These are phyloP conservation scores for Setophaga petechia DNA, from an alignment of 2,113 vertebrate species.

Conservation along the genomic window DNA sequence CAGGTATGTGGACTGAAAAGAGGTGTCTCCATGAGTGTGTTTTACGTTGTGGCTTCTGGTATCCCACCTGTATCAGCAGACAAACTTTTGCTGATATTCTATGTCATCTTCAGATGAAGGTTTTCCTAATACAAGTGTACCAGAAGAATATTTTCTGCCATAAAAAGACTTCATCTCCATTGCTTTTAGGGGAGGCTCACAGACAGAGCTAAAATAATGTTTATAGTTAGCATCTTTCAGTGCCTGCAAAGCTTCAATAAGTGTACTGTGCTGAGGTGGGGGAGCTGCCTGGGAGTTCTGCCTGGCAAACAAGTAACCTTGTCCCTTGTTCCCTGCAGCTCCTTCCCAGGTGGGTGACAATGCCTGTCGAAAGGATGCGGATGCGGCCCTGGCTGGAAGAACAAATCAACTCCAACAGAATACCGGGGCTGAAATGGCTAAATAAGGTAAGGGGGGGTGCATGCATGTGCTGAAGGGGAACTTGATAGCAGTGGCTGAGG, in stretches of 20 bases:
- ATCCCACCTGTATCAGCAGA: not conserved
- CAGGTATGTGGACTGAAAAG: not conserved
- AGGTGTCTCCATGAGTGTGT: not conserved
- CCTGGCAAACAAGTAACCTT: not conserved
- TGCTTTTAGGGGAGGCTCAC: not conserved
- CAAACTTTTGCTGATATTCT: not conserved
- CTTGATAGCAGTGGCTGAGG: not conserved
- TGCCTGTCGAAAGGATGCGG: slow-evolving; percentile 98
- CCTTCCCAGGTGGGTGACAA: slow-evolving; percentile 71
- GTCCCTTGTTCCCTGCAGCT: slow-evolving; percentile 37
- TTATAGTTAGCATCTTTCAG: not conserved
- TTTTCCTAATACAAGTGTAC: not conserved
- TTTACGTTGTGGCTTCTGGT: not conserved
- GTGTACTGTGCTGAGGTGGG: not conserved
- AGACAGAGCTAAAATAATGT: not conserved
- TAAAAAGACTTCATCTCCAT: not conserved
- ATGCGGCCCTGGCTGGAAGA: slow-evolving; percentile 98
- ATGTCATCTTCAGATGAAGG: not conserved
- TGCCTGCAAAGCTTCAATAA: not conserved
- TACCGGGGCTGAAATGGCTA: slow-evolving; percentile 95
- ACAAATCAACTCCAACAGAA: slow-evolving; percentile 92
- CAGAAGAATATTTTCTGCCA: not conserved
- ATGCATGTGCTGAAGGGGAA: not conserved
- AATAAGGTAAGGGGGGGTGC: slow-evolving; percentile 82
- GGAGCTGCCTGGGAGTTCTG: not conserved